Evolutionary conservation across 1,140 invertebrate genomes (phyloP), one percentile per base, ranked within the genome.

Genomic region (Trichonephila inaurata): DNA sequence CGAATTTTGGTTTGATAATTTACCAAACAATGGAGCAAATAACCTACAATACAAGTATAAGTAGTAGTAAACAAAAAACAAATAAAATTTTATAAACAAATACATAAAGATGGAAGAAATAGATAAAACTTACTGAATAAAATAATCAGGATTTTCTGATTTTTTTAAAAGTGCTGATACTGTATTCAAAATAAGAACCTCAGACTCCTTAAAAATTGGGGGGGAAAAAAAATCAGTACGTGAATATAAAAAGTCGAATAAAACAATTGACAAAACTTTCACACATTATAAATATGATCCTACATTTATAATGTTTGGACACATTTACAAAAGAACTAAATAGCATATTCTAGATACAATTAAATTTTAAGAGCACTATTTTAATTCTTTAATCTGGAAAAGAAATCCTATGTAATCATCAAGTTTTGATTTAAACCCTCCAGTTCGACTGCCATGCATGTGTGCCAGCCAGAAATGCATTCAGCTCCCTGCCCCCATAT

Each of bases 151-250:
- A 87, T 97, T 96, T 0, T 96, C 95, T 0, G 98, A 97, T 81
- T 97, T 97, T 81, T 97, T 96, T 0, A 98, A 95, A 19, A 99
- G 96, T 96, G 98, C 98, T 10, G 96, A 96, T 0, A 98, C 96
- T 0, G 98, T 98, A 21, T 96, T 97, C 89, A 98, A 96, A 81
- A 97, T 91, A 12, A 88, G 72, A 61, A 94, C 69, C 89, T 91
- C 89, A 14, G 72, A 83, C 19, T 94, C 94, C 88, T 94, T 40
- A 40, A 40, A 40, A 40, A 40, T 40, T 40, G 33, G 33, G 3
- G 3, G 3, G 3, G 3, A 69, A 14, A 61, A 40, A 58, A 51
- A 40, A 51, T 24, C 24, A 72, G 28, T 8, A 82, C n/a, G 24
- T n/a, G 28, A 61, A 28, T 28, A 66, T 58, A n/a, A 44, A 40